Percentiles rank a stretch among this genome's conserved stretches.
Conservation (phyloP, 35 echinoderm and acorn worm genomes). For the Ophiothrix spiculata region DNA sequence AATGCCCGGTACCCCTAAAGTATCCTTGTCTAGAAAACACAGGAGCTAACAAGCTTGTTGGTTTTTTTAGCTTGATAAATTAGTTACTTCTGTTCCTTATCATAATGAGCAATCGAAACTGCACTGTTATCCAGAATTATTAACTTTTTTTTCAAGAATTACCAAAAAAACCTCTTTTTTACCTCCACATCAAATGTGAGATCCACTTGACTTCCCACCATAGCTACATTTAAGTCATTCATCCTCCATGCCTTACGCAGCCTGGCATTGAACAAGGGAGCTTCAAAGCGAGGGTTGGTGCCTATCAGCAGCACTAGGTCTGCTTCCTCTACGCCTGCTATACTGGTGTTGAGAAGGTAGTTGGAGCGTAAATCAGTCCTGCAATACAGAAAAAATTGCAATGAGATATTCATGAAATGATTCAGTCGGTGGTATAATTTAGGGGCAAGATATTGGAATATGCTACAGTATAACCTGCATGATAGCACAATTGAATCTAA, state of each 20-base stretch:
- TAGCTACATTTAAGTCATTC: slow-evolving; percentile 82
- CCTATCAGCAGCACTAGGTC: slow-evolving; percentile 85
- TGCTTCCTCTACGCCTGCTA: slow-evolving; percentile 91
- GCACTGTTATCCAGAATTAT: too few species aligned
- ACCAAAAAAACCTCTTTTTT: too few species aligned
- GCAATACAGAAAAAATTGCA: not conserved
- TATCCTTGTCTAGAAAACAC: too few species aligned
- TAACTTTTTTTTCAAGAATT: too few species aligned
- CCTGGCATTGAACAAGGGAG: slow-evolving; percentile 90
- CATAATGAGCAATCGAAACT: too few species aligned
- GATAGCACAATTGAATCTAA: too few species aligned
- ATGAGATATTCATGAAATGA: not conserved
- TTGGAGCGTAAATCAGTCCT: slow-evolving; percentile 94
- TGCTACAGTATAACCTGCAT: too few species aligned
- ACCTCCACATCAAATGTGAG: slow-evolving; percentile 90
- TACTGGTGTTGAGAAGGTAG: slow-evolving; percentile 97
- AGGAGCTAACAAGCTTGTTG: too few species aligned
- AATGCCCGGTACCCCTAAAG: too few species aligned
- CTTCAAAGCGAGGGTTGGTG: slow-evolving; percentile 91
- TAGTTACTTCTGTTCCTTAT: too few species aligned
- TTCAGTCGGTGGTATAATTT: not conserved
- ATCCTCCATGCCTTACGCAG: slow-evolving; percentile 92
- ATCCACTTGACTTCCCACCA: slow-evolving; percentile 75
- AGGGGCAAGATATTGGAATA: too few species aligned
- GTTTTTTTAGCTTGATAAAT: too few species aligned